Evolutionary conservation across 2,113 vertebrate species (phyloP), one percentile per base, ranked within the genome.

Genomic region (Thermophis baileyi): DNA sequence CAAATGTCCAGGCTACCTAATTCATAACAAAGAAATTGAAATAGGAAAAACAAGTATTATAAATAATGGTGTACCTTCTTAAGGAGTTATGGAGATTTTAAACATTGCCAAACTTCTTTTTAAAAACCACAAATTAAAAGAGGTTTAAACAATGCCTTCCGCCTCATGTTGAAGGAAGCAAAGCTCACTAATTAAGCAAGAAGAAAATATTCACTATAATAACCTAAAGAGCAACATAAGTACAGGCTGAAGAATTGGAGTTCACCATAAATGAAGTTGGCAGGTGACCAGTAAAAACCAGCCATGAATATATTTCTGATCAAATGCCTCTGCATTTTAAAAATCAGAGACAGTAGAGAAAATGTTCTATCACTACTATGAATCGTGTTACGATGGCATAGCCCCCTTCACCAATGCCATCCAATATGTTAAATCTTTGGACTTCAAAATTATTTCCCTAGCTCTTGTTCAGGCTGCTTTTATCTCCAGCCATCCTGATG

Each of bases 1-100:
- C 99, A 99, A 96, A 99, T 98, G 97, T 99, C 99, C 97, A 98
- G 97, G 97, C 98, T 98, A 96, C 99, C 99, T 99, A 91, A 89
- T 40, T 92, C 18, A 93, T 54, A 95, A 9, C 96, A 89, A 94
- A 0, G 16, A 49, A 93, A 74, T 86, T 50, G n/a, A 90, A 22
- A 95, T 63, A 27, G n/a, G 74, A 95, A 81, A 18, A 46, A 49
- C 4, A 47, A 18, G 16, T 44, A 49, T 81, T 49, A 89, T 89
- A 60, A 91, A 60, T 49, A 44, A 86, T 24, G 40, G 81, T 44
- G 24, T n/a, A 49, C 49, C 35, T 91, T 57, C 18, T 35, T 46
- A 87, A 60, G 16, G 8, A 14, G 14, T 8, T 55, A 4, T 86
- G 30, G 11, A 86, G 9, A 57, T 57, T 57, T 27, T 49, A 86